Percentiles rank a stretch among this genome's conserved stretches.
These are phyloP conservation scores for Cryptoblepharus egeriae DNA, from an alignment of 2,797 vertebrate species.

Conservation along the genomic window DNA sequence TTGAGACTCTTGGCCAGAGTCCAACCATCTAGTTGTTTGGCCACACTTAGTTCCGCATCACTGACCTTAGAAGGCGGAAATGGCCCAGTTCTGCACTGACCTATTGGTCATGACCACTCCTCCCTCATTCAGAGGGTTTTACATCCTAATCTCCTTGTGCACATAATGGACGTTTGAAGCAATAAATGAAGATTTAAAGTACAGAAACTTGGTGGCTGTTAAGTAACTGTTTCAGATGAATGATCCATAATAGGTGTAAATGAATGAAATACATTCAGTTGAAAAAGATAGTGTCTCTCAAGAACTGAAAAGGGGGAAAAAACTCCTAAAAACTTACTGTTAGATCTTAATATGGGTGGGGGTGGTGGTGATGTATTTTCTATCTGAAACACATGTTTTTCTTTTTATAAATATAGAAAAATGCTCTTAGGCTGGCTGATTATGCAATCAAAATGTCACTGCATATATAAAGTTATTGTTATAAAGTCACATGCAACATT, in stretches of 20 bases:
- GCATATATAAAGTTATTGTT: slow-evolving; percentile 58
- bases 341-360: slow-evolving; percentile 37
- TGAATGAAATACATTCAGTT: not conserved
- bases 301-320: slow-evolving; percentile 25
- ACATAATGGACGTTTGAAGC: slow-evolving; percentile 50
- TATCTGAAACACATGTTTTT: slow-evolving; percentile 26
- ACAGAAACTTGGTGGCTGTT: slow-evolving; percentile 21
- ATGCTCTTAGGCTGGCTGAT: slow-evolving; percentile 36
- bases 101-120: slow-evolving; percentile 78
- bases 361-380: not conserved
- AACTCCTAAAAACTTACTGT: not conserved
- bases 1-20: slow-evolving; percentile 76
- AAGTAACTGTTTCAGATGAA: slow-evolving; percentile 21
- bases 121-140: slow-evolving; percentile 73
- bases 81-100: slow-evolving; percentile 73
- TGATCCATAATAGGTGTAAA: slow-evolving; percentile 9
- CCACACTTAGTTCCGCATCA: slow-evolving; percentile 83
- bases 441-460: slow-evolving; percentile 53
- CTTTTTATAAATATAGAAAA: slow-evolving; percentile 24
- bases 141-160: slow-evolving; percentile 52
- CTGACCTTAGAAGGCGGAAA: slow-evolving; percentile 77
- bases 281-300: slow-evolving; percentile 19
- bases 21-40: slow-evolving; percentile 78
- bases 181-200: slow-evolving; percentile 40
- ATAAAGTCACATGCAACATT: slow-evolving; percentile 40